phyloP scores from a whole-genome alignment of 2,888 invertebrate species.

The Exephanes ischioxanthus region DNA sequence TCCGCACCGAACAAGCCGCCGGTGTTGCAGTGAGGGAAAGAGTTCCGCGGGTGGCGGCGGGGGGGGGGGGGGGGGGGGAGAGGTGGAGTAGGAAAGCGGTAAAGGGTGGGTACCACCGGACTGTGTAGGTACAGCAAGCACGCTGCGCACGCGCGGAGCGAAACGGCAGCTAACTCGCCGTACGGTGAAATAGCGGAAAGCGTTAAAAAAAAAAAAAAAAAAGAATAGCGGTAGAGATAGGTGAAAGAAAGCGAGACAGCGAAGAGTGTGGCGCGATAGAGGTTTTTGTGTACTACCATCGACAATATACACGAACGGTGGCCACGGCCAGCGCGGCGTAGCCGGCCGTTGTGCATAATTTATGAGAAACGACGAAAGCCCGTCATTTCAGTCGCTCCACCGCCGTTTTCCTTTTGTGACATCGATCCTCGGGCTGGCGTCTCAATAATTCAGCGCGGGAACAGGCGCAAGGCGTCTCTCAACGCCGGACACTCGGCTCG shows the following conservation, averaged over 20 bases:
- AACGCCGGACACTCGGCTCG: slow-evolving; percentile 52
- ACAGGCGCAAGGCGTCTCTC: slow-evolving; percentile 81
- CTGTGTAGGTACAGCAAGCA: not conserved
- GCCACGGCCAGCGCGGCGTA: slow-evolving; percentile 74
- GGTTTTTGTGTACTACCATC: slow-evolving; percentile 73
- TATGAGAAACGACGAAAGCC: slow-evolving; percentile 82
- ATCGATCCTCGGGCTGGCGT: slow-evolving; percentile 82
- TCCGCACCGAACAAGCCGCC: slow-evolving; percentile 20
- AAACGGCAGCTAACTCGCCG: not conserved
- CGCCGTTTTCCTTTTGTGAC: slow-evolving; percentile 83
- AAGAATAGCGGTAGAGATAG: slow-evolving; percentile 32
- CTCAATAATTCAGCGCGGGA: slow-evolving; percentile 84
- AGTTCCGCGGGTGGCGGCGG: not conserved
- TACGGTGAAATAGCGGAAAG: not conserved
- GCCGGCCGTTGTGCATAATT: slow-evolving; percentile 81
- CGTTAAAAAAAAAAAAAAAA: not conserved
- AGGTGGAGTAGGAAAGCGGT: slow-evolving; percentile 34
- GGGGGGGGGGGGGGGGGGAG: not conserved
- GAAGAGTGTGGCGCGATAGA: slow-evolving; percentile 60
- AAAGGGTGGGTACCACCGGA: not conserved
- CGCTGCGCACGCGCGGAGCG: not conserved
- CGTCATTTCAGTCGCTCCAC: slow-evolving; percentile 83
- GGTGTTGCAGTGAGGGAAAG: slow-evolving; percentile 25
- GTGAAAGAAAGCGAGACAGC: slow-evolving; percentile 49
- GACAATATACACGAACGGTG: slow-evolving; percentile 75